Base-by-base conservation (phyloP, 2,888 invertebrate species). In the Ligdia adustata region DNA sequence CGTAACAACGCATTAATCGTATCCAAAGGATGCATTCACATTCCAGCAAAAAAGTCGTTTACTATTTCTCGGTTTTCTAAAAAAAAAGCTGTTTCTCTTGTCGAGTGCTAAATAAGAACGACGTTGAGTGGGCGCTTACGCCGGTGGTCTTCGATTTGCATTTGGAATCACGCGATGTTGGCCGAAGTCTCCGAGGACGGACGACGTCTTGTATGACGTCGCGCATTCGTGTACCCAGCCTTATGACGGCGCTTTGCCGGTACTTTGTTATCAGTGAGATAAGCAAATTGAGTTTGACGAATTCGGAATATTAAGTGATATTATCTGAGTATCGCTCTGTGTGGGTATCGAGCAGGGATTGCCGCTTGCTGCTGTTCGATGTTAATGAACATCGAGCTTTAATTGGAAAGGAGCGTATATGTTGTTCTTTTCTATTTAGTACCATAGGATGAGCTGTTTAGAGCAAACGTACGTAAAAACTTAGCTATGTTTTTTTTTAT, bases 271-370 rank as follows among this genome's bases (percentile, higher is more conserved):
- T 49, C 48, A 43, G 7, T 24, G 28, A 43, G 60, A 60, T 60
- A 60, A 57, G 60, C 60, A 55, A 57, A 57, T 57, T 55, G 53
- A 47, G 51, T 60, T 56, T 60, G 59, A 60, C 49, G 59, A 60
- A 55, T 55, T 57, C 51, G 43, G 59, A 57, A 56, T 57, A 60
- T 55, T 52, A 57, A 60, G 56, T 45, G 59, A 56, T 54, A 35
- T 56, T 48, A 55, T 58, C 52, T 9, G 22, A 14, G 9, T 12
- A 34, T 28, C 15, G 38, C 38, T n/a, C 16, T 33, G 38, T 48
- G 48, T 42, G 42, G 47, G 37, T 42, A 31, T 37, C 41, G n/a
- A n/a, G n/a, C n/a, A n/a, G n/a, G n/a, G n/a, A n/a, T n/a, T n/a
- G n/a, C n/a, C n/a, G n/a, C n/a, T n/a, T n/a, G 6, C 12, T 9